These are phyloP conservation scores for Aphaenogaster ashmeadi DNA, from an alignment of 1,140 invertebrate species.

Conservation along the genomic window DNA sequence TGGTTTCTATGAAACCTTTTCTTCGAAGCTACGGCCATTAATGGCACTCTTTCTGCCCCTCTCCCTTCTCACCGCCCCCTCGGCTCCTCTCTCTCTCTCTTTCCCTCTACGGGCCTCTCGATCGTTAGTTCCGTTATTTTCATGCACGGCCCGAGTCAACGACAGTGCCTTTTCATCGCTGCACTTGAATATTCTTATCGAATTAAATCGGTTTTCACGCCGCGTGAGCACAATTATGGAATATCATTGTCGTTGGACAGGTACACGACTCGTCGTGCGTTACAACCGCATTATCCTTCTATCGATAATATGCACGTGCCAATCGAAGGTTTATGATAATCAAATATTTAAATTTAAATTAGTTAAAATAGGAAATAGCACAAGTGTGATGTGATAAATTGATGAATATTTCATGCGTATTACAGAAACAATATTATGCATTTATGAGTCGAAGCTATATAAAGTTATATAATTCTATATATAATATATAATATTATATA, in stretches of 20 bases:
- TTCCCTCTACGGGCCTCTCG: constrained; percentile 33
- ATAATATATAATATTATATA: not conserved
- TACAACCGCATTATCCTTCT: constrained; percentile 44
- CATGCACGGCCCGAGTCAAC: constrained; percentile 57
- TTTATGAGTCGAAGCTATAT: not conserved
- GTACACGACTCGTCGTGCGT: constrained; percentile 31
- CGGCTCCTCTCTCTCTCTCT: not conserved
- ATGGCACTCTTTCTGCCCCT: constrained; percentile 56
- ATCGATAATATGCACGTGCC: constrained; percentile 45
- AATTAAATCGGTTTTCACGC: constrained; percentile 68
- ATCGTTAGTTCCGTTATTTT: constrained; percentile 72
- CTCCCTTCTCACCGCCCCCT: not conserved
- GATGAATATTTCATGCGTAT: constrained; percentile 8
- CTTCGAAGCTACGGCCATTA: constrained; percentile 73
- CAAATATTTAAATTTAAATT: not conserved
- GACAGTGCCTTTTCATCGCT: constrained; percentile 68
- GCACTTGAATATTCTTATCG: constrained; percentile 65
- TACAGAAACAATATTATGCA: not conserved
- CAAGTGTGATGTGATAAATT: not conserved
- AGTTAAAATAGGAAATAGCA: constrained; percentile 18
- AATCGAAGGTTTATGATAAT: constrained; percentile 38
- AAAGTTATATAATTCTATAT: not conserved
- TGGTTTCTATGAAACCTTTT: constrained; percentile 76
- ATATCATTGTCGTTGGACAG: constrained; percentile 44
- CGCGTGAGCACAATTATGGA: constrained; percentile 60